These are phyloP conservation scores for Chionodraco myersi DNA, from an alignment of 2,113 vertebrate genomes.

Conservation along the genomic window DNA sequence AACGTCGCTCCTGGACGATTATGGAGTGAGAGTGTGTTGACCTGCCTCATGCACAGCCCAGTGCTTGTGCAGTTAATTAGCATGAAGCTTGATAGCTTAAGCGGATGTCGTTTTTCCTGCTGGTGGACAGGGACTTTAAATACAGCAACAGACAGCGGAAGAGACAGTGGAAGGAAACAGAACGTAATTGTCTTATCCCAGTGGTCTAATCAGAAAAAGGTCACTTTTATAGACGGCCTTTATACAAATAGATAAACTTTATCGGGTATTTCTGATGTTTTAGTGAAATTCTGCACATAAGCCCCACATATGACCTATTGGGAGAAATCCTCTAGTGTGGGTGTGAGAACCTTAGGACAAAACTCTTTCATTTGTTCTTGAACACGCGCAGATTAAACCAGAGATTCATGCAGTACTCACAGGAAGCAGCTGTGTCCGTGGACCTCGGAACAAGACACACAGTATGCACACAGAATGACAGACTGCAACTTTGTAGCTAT, in stretches of 20 bases:
- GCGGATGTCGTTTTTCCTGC: constrained; percentile 15
- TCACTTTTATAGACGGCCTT: constrained; percentile 23
- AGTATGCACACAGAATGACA: not conserved
- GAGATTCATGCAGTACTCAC: constrained; percentile 8
- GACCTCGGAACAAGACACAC: constrained; percentile 1
- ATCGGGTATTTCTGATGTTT: not conserved
- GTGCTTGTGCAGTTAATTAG: not conserved
- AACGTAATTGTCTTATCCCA: constrained; percentile 26
- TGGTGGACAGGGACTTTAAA: constrained; percentile 28
- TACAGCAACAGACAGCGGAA: constrained; percentile 41
- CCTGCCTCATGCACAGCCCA: not conserved
- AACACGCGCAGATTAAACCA: constrained; percentile 20
- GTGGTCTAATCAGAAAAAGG: constrained; percentile 16
- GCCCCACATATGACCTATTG: too few relatives aligned
- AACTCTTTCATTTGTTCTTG: constrained; percentile 24
- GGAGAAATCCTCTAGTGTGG: too few relatives aligned
- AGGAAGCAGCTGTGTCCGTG: constrained; percentile 39
- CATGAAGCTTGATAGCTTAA: not conserved
- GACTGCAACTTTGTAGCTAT: not conserved
- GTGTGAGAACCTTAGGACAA: not conserved
- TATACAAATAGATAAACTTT: not conserved
- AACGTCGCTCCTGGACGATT: too few relatives aligned
- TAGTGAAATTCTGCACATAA: not conserved
- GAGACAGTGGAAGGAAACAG: constrained; percentile 22
- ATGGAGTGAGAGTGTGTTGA: too few relatives aligned